phyloP scores from a whole-genome alignment of 37 sponge, comb jelly and placozoan genomes.

The Aplysina aerophoba region DNA sequence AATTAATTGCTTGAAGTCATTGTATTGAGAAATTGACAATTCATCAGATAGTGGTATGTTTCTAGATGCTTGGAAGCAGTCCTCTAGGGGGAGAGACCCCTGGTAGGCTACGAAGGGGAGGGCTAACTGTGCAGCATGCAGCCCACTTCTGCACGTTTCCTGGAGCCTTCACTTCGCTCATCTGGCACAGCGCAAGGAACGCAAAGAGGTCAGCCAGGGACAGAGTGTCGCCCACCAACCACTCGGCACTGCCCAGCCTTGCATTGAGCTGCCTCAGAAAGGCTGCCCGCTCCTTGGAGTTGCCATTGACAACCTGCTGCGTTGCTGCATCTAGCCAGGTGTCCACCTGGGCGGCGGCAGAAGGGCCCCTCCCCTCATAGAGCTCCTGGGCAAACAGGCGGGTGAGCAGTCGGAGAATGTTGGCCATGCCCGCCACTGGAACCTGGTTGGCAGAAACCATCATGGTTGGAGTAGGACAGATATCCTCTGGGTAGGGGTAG shows the following conservation, averaged over 20 bases:
- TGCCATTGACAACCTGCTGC: constrained; percentile 36
- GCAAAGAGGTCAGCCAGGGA: constrained; percentile 72
- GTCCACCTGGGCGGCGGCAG: constrained; percentile 53
- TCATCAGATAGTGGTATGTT: too few species aligned
- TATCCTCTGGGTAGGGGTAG: not conserved
- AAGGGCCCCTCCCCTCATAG: constrained; percentile 49
- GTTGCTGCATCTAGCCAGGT: constrained; percentile 69
- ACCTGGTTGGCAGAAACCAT: constrained; percentile 74
- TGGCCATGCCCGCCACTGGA: constrained; percentile 72
- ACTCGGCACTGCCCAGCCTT: constrained; percentile 51
- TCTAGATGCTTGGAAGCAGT: too few species aligned
- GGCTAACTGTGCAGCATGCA: constrained; percentile 29
- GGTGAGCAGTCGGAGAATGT: constrained; percentile 71
- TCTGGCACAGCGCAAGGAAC: constrained; percentile 39
- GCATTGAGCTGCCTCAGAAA: constrained; percentile 65
- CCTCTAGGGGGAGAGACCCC: not conserved
- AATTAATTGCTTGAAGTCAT: too few species aligned
- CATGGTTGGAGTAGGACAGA: constrained; percentile 52
- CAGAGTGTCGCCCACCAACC: constrained; percentile 47
- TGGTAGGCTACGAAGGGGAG: constrained; percentile 2
- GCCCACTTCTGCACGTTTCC: constrained; percentile 73
- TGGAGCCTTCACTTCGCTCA: constrained; percentile 44
- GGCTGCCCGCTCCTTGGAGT: constrained; percentile 59
- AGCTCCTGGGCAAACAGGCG: constrained; percentile 65
- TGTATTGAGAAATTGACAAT: too few species aligned